Base-by-base conservation (phyloP, 2,888 invertebrate genomes). In the Netelia inedita region DNA sequence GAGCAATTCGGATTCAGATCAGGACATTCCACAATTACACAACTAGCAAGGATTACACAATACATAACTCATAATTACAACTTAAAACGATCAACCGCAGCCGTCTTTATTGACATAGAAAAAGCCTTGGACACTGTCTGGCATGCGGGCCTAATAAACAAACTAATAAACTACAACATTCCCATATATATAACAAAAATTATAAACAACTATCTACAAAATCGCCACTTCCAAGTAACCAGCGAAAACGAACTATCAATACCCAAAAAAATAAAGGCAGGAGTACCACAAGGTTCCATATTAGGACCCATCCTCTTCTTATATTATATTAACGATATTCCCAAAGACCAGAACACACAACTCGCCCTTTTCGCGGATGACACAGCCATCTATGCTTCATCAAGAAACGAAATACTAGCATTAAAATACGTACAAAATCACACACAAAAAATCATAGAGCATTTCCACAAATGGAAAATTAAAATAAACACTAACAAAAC, bases 1-100 rank as follows among this genome's bases (percentile, higher is more conserved):
- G 82, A 89, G 73, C 86, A 89, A 80, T 87, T 80, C 68, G 90
- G 89, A 3, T 91, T 91, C 65, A 19, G 90, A 9, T 68, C 59
- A 1, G 72, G 79, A 5, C 89, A 88, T 50, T 86, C 80, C 23
- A 89, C 90, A 0, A 76, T 74, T 6, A 74, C 87, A 65, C 89
- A 89, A 76, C 72, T 90, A 6, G 82, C 74, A 0, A 78, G 87
- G 59, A 65, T 91, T 0, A 85, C 86, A 28, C 80, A 82, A 21
- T 50, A 85, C 11, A 87, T 89, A 8, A 53, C 53, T 2, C 71
- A 82, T 0, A 79, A 85, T 35, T 87, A 89, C 19, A 88, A 89
- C 55, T 69, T 82, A n/a, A 87, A 85, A 9, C 74, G 86, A 61
- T 43, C 66, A n/a, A 87, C 88, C 23, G 80, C 82, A 0, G 73